Evolutionary conservation across 2,888 invertebrate genomes (phyloP).

Genomic region (Brenthis daphne): DNA sequence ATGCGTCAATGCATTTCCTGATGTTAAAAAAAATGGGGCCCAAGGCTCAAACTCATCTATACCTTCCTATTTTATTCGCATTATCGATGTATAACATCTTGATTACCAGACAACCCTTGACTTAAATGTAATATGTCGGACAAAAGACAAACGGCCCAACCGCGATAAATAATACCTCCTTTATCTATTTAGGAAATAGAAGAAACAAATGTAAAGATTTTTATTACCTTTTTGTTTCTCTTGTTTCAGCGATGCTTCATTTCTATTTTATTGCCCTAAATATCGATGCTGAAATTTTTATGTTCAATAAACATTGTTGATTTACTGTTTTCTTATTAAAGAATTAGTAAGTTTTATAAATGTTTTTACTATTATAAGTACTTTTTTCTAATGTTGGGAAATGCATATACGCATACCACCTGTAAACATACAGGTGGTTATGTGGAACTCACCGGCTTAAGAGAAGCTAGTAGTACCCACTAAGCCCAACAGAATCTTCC

Average conservation of each 20-base stretch:
- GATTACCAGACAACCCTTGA: constrained; percentile 9
- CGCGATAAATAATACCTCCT: constrained; percentile 29
- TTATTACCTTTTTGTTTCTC: constrained; percentile 26
- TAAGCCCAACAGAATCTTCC: no score
- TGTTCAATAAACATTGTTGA: constrained; percentile 3
- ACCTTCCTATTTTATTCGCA: background rate
- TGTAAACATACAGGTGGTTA: no score
- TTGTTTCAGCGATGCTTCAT: constrained; percentile 14
- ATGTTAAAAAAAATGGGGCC: no score
- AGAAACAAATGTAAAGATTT: constrained; percentile 26
- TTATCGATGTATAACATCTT: constrained; percentile 14
- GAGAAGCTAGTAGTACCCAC: no score
- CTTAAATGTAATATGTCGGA: constrained; percentile 2
- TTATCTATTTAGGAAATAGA: constrained; percentile 27
- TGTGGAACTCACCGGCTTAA: no score
- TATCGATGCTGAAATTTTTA: constrained; percentile 18
- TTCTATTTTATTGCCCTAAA: constrained; percentile 22
- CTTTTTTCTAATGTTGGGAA: no score
- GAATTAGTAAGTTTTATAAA: background rate
- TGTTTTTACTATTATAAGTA: background rate
- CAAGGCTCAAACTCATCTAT: background rate
- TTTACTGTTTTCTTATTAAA: constrained; percentile 1
- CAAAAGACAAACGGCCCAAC: constrained; percentile 15
- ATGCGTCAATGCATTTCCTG: no score
- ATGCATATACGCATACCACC: no score